Base-by-base conservation (phyloP, 2,113 vertebrate genomes). In the Alethe castanea region DNA sequence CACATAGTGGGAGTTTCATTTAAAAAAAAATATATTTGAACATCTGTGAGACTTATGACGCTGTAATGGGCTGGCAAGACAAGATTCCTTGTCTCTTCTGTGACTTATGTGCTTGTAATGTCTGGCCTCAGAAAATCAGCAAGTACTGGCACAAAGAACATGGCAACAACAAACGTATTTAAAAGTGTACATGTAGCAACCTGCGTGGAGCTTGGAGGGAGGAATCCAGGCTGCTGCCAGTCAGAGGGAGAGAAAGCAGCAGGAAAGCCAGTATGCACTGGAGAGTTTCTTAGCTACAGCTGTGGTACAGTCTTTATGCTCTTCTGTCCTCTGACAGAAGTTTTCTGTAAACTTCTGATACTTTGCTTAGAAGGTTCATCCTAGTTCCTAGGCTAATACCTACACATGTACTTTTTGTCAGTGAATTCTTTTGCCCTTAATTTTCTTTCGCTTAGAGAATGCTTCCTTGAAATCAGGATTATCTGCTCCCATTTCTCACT, bases 1-100 rank as follows among this genome's bases (percentile, higher is more conserved):
- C 78, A 80, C 85, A 76, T 69, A 90, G 71, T 86, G 60, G 59
- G 92, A 95, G 67, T 90, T 94, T 93, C 35, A 77, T 94, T 97
- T 97, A 59, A 88, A 96, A 97, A 88, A 59, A 64, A 86, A 66
- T 90, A 86, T 93, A 96, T 80, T 94, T 93, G 80, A 95, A 97
- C 86, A 95, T 97, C 92, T 97, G 92, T 94, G 88, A 95, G 90
- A 83, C 90, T 94, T 96, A 91, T 42, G 90, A 94, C 38, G 20
- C 79, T 81, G 45, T 66, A 97, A 83, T 54, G 67, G 90, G 76
- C 90, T 90, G 88, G 94, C 86, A 94, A 97, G 82, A 93, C 71
- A 77, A 80, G 85, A 95, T 73, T 87, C 45, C 88, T 94, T 72
- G 78, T 86, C 88, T 95, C 74, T 88, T 94, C 67, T 86, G 79